Base-by-base conservation (phyloP, 2,888 invertebrate species). In the Idaea dimidiata region DNA sequence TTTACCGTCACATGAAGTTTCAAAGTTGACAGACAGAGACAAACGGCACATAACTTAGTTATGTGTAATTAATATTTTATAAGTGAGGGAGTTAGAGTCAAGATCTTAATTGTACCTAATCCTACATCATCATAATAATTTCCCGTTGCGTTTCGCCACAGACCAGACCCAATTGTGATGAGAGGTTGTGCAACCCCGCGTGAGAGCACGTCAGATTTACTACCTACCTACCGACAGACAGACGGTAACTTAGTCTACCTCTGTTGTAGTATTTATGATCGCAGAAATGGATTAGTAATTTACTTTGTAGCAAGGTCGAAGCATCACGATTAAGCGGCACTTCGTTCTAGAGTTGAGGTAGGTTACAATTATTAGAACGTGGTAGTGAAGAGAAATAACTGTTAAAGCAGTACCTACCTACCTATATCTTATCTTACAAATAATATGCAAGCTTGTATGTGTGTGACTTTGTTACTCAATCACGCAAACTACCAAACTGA, bases 111-210 rank as follows among this genome's bases (percentile, higher is more conserved):
- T 43, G 43, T 43, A 43, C 7, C 43, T 43, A 43, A 43, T 62
- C 66, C 66, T 64, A 66, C 64, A 62, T 64, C 43, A 43, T 17
- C 56, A 16, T 17, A 17, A 17, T 56, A 56, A 56, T 54, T 59
- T 17, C 32, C 62, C 66, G 32, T 31, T 59, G 58, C 18, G 65
- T 76, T 80, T 75, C 79, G 72, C 70, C 79, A 80, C 69, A 63
- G 69, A n/a, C 68, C 72, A 72, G 74, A 72, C 74, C 78, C 74
- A 77, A 77, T 80, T 81, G 75, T 76, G 73, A 78, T 73, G 72
- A 67, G 75, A 61, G 16, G 57, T 76, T 76, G 73, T 78, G 76
- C 62, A 65, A 64, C 58, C 57, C 73, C 59, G 72, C 78, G 77
- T 78, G 80, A 78, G 79, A 80, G 72, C 73, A 75, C 74, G 72